A percentile compares a stretch with the other conserved stretches of the same genome.
phyloP scores from a whole-genome alignment of 2,888 invertebrate genomes.

The Diarsia brunnea region DNA sequence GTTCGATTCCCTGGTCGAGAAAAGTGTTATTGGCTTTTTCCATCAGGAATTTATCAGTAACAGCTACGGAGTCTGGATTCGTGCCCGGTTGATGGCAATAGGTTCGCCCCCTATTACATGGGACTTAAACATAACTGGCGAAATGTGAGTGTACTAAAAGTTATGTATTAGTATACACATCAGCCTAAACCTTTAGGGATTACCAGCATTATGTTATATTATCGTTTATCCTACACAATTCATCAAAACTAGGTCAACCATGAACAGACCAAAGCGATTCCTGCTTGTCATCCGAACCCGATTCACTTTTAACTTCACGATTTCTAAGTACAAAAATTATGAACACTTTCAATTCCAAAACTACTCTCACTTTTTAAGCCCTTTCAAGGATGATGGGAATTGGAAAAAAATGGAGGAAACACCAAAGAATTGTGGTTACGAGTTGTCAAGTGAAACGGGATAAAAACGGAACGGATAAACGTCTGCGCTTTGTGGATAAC shows the following conservation, averaged over 20 bases:
- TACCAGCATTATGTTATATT: too few species aligned
- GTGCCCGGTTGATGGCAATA: too few species aligned
- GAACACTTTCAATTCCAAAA: slow-evolving; percentile 50
- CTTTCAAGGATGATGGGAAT: slow-evolving; percentile 39
- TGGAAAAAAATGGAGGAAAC: slow-evolving; percentile 40
- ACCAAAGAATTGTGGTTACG: slow-evolving; percentile 33
- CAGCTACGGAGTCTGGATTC: too few species aligned
- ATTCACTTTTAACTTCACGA: slow-evolving; percentile 45
- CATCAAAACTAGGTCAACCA: slow-evolving; percentile 10
- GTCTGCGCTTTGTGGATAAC: background rate
- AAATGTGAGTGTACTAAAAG: too few species aligned
- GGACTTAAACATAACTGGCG: too few species aligned
- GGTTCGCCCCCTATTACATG: too few species aligned
- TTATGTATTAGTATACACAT: too few species aligned
- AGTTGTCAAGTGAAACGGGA: slow-evolving; percentile 27
- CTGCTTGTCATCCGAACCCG: slow-evolving; percentile 48
- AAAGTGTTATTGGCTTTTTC: too few species aligned
- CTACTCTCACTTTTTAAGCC: slow-evolving; percentile 37
- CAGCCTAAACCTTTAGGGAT: too few species aligned
- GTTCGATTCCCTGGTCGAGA: too few species aligned
- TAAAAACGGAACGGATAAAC: background rate
- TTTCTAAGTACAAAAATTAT: slow-evolving; percentile 36
- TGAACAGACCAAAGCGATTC: background rate
- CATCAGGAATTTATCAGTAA: too few species aligned
- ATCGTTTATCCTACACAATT: background rate